Base-by-base conservation (phyloP, 2,888 invertebrate genomes). In the Hypena proboscidalis region DNA sequence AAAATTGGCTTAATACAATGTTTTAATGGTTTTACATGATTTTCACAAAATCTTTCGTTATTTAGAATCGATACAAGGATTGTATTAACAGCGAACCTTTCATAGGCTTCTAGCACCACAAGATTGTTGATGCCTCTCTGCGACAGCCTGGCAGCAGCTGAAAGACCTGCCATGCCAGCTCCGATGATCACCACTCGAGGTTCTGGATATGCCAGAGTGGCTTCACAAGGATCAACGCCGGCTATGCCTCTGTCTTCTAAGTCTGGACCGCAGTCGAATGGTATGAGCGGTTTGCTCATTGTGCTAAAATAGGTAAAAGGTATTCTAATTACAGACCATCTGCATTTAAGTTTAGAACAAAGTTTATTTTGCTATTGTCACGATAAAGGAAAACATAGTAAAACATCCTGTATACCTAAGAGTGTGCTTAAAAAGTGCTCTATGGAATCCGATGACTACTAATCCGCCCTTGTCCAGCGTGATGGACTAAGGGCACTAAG, bases 151-250 rank as follows among this genome's bases (percentile, higher is more conserved):
- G 94, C 93, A 0, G 96, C 96, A 0, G 96, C 96, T 0, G 96
- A 94, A 7, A 96, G 83, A 1, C 96, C 96, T 0, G 96, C 95
- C 80, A 96, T 93, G 8, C 96, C 96, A 0, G 95, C 96, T 0
- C 96, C 96, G 17, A 96, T 85, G 30, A 96, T 94, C 1, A 96
- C 93, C 10, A 96, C 92, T 0, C 92, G 92, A 0, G 95, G 95
- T 73, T 94, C 92, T 1, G 74, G 59, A 46, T 61, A 83, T 35
- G 83, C 83, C 63, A 72, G 60, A 5, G 77, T 63, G 3, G 78
- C 54, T 31, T 86, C 77, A 49, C 82, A 82, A 4, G 86, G 67
- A 5, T 86, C 82, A 13, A 77, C 52, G 5, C 74, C 78, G 42
- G 82, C 86, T 38, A 82, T 73, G 1, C 81, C 85, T 2, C 81